Conservation (phyloP, 2,888 invertebrate genomes). For the Philhelius pedissequus region DNA sequence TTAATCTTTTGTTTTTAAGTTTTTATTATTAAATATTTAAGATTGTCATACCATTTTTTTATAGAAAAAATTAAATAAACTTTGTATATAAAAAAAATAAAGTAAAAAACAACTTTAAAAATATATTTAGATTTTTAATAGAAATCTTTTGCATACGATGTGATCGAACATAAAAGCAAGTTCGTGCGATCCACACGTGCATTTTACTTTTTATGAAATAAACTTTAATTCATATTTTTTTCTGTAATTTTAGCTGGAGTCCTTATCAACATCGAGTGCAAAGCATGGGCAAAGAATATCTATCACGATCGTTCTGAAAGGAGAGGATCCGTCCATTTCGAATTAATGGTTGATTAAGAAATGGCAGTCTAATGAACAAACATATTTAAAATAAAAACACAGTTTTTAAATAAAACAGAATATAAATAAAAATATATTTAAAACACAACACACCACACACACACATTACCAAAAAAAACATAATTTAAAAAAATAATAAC, state of each 20-base stretch:
- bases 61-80: too few relatives aligned
- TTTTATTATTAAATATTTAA: too few relatives aligned
- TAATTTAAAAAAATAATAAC: slow-evolving; percentile 33
- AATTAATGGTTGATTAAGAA: slow-evolving; percentile 93
- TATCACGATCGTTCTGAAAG: slow-evolving; percentile 92
- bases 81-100: too few relatives aligned
- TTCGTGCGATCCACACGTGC: too few relatives aligned
- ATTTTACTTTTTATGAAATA: not conserved
- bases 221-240: slow-evolving; percentile 34
- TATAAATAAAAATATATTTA: slow-evolving; percentile 20
- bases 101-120: too few relatives aligned
- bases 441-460: slow-evolving; percentile 16
- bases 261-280: slow-evolving; percentile 95
- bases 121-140: too few relatives aligned
- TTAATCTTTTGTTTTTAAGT: too few relatives aligned
- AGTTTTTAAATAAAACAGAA: slow-evolving; percentile 49
- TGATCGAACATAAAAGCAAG: too few relatives aligned
- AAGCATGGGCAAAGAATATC: slow-evolving; percentile 95
- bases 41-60: too few relatives aligned
- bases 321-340: slow-evolving; percentile 96
- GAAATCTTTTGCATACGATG: too few relatives aligned
- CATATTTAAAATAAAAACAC: slow-evolving; percentile 17
- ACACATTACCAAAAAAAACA: slow-evolving; percentile 50
- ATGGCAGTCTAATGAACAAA: slow-evolving; percentile 66
- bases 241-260: slow-evolving; percentile 84